Conservation (phyloP, 1,140 invertebrate genomes). For the Drosophila tani region DNA sequence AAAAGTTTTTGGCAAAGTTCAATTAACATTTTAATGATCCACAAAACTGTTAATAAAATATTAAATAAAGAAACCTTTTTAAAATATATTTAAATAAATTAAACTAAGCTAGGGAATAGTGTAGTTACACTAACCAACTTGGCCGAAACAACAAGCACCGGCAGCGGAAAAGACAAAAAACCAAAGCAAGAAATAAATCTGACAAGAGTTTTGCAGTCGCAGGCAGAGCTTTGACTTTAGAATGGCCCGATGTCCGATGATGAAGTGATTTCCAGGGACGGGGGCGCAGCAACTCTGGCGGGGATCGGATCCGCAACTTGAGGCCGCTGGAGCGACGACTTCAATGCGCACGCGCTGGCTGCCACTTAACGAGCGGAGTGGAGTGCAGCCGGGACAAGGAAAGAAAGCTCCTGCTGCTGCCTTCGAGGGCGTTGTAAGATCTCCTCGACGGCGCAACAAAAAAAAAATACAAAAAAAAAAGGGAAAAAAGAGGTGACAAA, state of each 20-base stretch:
- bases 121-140: constrained; percentile 30
- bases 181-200: constrained; percentile 69
- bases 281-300: constrained; percentile 5
- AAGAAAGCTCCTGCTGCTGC: constrained; percentile 65
- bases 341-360: constrained; percentile 80
- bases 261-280: constrained; percentile 73
- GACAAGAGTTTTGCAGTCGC: constrained; percentile 74
- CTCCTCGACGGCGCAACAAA: constrained; percentile 43
- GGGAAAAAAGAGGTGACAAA: constrained; percentile 84
- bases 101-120: not conserved
- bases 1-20: not conserved
- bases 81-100: no score
- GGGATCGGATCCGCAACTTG: constrained; percentile 22
- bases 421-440: constrained; percentile 78
- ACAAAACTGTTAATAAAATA: not conserved
- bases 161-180: constrained; percentile 34
- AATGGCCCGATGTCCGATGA: constrained; percentile 67
- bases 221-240: constrained; percentile 72
- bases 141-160: constrained; percentile 37
- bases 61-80: not conserved
- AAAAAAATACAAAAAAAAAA: constrained; percentile 36
- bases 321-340: constrained; percentile 50
- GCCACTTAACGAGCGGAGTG: constrained; percentile 74
- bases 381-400: constrained; percentile 28
- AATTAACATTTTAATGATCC: not conserved